phyloP scores from a whole-genome alignment of 2,888 invertebrate genomes.

The Campoletis raptor region DNA sequence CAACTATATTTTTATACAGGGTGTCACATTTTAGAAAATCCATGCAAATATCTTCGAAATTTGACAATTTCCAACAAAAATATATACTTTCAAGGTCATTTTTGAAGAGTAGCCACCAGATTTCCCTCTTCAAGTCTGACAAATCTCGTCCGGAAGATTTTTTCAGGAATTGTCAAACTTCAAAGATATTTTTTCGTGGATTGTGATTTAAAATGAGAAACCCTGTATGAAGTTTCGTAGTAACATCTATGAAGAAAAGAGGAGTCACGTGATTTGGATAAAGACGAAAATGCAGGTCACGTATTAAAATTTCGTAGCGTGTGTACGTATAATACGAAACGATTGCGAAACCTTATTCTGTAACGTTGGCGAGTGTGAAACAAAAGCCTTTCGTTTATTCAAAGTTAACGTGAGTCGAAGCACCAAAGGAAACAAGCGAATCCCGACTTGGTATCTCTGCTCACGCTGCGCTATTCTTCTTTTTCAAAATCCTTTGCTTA shows the following conservation, averaged over 20 bases:
- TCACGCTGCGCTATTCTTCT: conserved; percentile 48
- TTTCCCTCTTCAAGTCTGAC: too few relatives aligned
- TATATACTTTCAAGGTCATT: too few relatives aligned
- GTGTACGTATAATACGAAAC: conserved; percentile 68
- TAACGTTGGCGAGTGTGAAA: conserved; percentile 37
- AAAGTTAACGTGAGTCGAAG: conserved; percentile 57
- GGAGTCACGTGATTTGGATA: conserved; percentile 68
- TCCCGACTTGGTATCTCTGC: conserved; percentile 55
- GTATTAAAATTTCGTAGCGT: conserved; percentile 82
- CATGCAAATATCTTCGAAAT: too few relatives aligned
- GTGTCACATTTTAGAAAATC: too few relatives aligned
- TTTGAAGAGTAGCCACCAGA: too few relatives aligned
- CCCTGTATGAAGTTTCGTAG: conserved; percentile 27
- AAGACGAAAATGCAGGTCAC: conserved; percentile 78
- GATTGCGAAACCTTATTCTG: conserved; percentile 51
- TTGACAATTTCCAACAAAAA: neutral
- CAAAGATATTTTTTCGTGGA: too few relatives aligned
- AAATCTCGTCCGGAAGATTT: too few relatives aligned
- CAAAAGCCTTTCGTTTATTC: conserved; percentile 62
- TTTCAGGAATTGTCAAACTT: too few relatives aligned
- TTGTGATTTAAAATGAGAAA: too few relatives aligned
- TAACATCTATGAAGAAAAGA: conserved; percentile 62
- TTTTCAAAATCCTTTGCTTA: conserved; percentile 52
- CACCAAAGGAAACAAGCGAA: conserved; percentile 37
- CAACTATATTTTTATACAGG: conserved; percentile 9